phyloP scores from a whole-genome alignment of 2,888 invertebrate species.

The Phania funesta region DNA sequence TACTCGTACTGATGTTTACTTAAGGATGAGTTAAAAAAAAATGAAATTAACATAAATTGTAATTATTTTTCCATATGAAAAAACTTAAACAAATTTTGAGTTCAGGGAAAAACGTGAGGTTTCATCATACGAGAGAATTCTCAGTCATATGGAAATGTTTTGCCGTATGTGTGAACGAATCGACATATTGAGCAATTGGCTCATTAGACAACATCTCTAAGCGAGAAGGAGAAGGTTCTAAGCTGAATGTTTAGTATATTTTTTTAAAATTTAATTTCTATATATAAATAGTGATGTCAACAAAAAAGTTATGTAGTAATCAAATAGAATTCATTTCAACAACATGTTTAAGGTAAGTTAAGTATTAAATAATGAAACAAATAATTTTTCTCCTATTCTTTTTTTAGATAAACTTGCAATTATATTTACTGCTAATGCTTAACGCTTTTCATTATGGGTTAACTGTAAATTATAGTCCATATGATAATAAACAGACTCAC shows the following conservation, averaged over 20 bases:
- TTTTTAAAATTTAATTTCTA: slow-evolving; percentile 1
- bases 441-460: slow-evolving; percentile 11
- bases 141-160: slow-evolving; percentile 13
- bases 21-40: slow-evolving; percentile 45
- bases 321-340: slow-evolving; percentile 22
- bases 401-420: slow-evolving; percentile 24
- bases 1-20: not conserved
- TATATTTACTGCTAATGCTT: slow-evolving; percentile 15
- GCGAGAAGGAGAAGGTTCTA: slow-evolving; percentile 51
- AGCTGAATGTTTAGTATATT: not conserved
- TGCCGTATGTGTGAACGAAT: not conserved
- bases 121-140: slow-evolving; percentile 48
- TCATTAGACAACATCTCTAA: slow-evolving; percentile 10
- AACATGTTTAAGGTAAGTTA: slow-evolving; percentile 53
- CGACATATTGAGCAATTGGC: not conserved
- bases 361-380: not conserved
- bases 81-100: slow-evolving; percentile 44
- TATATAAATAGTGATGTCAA: slow-evolving; percentile 60
- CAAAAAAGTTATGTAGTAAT: slow-evolving; percentile 42
- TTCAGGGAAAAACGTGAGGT: slow-evolving; percentile 66
- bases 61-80: slow-evolving; percentile 58
- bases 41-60: slow-evolving; percentile 28
- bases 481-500: slow-evolving; percentile 15
- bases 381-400: not conserved
- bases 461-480: slow-evolving; percentile 36